These are phyloP conservation scores for Papilio glaucus DNA, from an alignment of 1,140 invertebrate genomes.

Conservation along the genomic window DNA sequence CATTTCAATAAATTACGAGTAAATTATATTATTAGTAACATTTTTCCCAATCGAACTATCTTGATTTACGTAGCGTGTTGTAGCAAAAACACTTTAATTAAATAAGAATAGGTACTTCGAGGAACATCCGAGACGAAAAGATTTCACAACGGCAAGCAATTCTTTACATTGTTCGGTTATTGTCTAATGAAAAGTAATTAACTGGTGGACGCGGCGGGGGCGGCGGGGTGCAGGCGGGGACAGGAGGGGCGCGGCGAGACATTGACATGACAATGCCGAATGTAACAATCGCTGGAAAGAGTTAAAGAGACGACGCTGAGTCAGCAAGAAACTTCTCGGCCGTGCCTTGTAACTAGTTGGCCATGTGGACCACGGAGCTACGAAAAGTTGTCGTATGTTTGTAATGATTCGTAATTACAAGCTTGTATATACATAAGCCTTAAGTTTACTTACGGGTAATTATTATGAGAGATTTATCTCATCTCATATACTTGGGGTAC, in stretches of 20 bases:
- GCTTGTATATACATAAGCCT: too few relatives aligned
- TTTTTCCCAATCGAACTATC: too few relatives aligned
- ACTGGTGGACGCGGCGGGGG: slow-evolving; percentile 50
- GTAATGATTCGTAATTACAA: too few relatives aligned
- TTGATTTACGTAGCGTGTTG: too few relatives aligned
- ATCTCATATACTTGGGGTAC: too few relatives aligned
- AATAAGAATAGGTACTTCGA: neutral
- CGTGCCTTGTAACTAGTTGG: slow-evolving; percentile 62
- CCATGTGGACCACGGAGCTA: slow-evolving; percentile 40
- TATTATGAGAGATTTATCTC: too few relatives aligned
- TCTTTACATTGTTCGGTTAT: slow-evolving; percentile 58
- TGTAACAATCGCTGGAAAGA: slow-evolving; percentile 77
- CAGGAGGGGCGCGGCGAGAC: slow-evolving; percentile 45
- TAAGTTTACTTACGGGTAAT: too few relatives aligned
- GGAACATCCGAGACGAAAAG: neutral
- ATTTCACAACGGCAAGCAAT: slow-evolving; percentile 53
- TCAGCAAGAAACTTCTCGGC: slow-evolving; percentile 70
- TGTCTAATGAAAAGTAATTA: slow-evolving; percentile 83
- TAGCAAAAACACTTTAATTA: neutral
- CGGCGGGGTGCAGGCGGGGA: slow-evolving; percentile 29
- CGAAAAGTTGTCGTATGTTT: slow-evolving; percentile 28
- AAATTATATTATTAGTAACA: too few relatives aligned
- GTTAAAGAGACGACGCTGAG: slow-evolving; percentile 78
- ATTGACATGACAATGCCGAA: slow-evolving; percentile 78
- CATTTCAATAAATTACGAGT: too few relatives aligned